Percentiles rank a stretch among this genome's conserved stretches.
Evolutionary conservation across 1,140 invertebrate species (phyloP).

Genomic region (Heliconius nattereri): DNA sequence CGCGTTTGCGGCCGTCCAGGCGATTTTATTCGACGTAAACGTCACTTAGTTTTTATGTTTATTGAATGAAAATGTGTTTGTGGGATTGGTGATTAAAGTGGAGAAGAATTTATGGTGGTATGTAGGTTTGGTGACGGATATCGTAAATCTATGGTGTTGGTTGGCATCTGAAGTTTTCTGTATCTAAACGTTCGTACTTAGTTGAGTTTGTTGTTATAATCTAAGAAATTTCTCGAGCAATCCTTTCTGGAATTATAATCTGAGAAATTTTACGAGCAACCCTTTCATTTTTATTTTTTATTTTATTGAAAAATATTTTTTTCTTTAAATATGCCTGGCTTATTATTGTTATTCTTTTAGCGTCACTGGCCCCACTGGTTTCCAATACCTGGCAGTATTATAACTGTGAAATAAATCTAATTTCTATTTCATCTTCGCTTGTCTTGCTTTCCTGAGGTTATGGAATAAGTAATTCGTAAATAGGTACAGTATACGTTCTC

Average conservation of each 20-base stretch:
- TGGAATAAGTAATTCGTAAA: neutral
- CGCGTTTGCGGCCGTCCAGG: slow-evolving; percentile 29
- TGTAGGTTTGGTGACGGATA: neutral
- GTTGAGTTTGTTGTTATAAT: neutral
- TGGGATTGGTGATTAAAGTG: slow-evolving; percentile 15
- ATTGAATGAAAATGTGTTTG: slow-evolving; percentile 28
- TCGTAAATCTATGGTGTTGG: neutral
- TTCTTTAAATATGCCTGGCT: neutral
- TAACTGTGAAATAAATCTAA: neutral
- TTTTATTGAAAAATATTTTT: too few relatives aligned
- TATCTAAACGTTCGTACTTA: too few relatives aligned
- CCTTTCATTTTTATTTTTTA: too few relatives aligned
- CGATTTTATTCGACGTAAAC: slow-evolving; percentile 38
- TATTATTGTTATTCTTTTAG: too few relatives aligned
- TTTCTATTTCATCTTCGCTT: neutral
- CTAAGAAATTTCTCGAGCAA: neutral
- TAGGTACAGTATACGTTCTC: neutral
- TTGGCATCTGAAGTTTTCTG: neutral
- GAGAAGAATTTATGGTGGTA: neutral
- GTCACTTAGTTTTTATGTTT: slow-evolving; percentile 32
- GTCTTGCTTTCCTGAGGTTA: neutral
- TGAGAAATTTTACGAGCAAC: neutral
- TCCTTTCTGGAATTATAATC: neutral
- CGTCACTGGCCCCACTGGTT: too few relatives aligned
- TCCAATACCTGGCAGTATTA: neutral